A percentile compares a stretch with the other conserved stretches of the same genome.
phyloP scores from a whole-genome alignment of 2,888 invertebrate species.

The Spicauda simplicius region DNA sequence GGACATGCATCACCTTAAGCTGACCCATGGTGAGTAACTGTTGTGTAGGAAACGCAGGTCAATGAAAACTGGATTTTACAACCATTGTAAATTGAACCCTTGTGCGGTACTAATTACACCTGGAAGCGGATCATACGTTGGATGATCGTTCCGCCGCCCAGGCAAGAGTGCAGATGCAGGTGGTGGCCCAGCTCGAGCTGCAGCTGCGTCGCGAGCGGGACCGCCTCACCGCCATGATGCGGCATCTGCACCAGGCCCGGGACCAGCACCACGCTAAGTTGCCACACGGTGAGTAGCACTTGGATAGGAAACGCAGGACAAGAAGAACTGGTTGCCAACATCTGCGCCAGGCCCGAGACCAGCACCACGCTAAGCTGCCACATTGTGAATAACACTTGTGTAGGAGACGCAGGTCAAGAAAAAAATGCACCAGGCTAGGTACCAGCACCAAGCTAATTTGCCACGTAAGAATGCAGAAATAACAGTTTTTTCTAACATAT shows the following conservation, averaged over 20 bases:
- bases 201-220: constrained; percentile 97
- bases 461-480: no score
- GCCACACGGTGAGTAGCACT: constrained; percentile 58
- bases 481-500: no score
- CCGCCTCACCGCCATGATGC: constrained; percentile 98
- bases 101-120: no score
- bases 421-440: constrained; percentile 90
- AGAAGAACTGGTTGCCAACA: no score
- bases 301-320: background rate
- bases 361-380: constrained; percentile 66
- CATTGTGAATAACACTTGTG: constrained; percentile 55
- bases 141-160: constrained; percentile 98
- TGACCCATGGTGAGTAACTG: no score
- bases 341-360: constrained; percentile 63
- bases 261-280: constrained; percentile 70
- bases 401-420: no score
- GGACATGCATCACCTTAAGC: no score
- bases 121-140: constrained; percentile 95
- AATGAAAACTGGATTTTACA: no score
- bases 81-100: no score
- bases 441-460: constrained; percentile 68
- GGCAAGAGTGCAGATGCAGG: constrained; percentile 98
- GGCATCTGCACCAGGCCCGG: constrained; percentile 91
- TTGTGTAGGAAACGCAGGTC: no score
- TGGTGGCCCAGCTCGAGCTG: constrained; percentile 95